phyloP scores from a whole-genome alignment of 2,113 vertebrate species.

The Alexandromys fortis region DNA sequence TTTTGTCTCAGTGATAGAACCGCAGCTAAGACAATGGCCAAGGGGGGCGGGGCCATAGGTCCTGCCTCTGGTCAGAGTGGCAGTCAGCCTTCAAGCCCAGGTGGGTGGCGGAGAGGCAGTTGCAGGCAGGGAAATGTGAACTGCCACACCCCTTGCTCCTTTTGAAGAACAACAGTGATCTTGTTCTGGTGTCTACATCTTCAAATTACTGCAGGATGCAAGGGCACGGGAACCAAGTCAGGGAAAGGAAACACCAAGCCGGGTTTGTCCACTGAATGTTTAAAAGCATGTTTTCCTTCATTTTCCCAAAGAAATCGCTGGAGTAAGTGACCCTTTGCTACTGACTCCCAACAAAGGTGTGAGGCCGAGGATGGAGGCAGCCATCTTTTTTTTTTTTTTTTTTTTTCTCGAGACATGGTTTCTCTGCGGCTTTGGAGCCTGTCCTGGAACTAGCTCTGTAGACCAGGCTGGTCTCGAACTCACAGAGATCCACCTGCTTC shows the following conservation, averaged over 20 bases:
- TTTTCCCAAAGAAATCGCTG: background rate
- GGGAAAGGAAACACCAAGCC: background rate
- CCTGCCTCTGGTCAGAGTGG: background rate
- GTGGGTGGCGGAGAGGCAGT: background rate
- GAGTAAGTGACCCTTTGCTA: background rate
- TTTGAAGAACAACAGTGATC: background rate
- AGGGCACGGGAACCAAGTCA: background rate
- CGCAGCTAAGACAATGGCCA: background rate
- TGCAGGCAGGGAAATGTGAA: background rate
- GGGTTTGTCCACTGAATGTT: background rate
- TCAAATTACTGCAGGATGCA: background rate
- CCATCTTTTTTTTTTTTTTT: background rate
- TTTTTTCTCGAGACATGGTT: too few relatives aligned
- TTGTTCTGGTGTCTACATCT: background rate
- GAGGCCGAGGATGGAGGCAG: background rate
- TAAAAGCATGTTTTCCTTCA: background rate
- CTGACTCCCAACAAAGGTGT: conserved; percentile 20
- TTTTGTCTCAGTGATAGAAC: background rate
- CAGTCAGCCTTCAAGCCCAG: background rate
- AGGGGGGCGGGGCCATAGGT: background rate
- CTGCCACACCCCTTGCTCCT: background rate
- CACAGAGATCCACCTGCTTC: too few relatives aligned
- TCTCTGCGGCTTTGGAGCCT: too few relatives aligned
- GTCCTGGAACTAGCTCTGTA: too few relatives aligned
- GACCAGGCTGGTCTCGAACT: too few relatives aligned